Base-by-base conservation (phyloP, 2,888 invertebrate genomes). In the Troides aeacus region DNA sequence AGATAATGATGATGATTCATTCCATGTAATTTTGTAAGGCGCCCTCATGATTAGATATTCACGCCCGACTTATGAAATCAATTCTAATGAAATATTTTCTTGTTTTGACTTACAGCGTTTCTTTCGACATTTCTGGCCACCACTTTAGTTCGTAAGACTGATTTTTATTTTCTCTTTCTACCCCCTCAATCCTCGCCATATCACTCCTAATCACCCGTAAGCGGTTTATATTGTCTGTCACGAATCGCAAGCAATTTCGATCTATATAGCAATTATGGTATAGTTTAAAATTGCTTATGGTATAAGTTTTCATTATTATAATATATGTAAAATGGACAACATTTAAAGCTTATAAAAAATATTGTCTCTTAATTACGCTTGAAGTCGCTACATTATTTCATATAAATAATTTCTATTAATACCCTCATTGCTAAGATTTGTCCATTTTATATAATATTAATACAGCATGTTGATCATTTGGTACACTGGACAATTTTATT, bases 61-160 rank as follows among this genome's bases (percentile, higher is more conserved):
- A 46, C 15, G 46, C 46, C 15, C 46, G 46, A 46, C 46, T 46
- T 46, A 46, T 46, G 15, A 46, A 66, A 50, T 42, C 3, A 42
- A 70, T 69, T 77, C 73, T 80, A 79, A 79, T 75, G 56, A 68
- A 73, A 70, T 74, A 69, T 70, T 73, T 77, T 78, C 81, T 82
- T 80, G 80, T 84, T 82, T 85, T 87, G 81, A 84, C 83, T 92
- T 92, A 79, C 91, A 92, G 92, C 88, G 82, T 93, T 92, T 92
- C 90, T 93, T 82, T 91, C 93, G 73, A 88, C 92, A 84, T 93
- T 89, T 92, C 89, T 92, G 92, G 89, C 93, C 83, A 91, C 91
- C 77, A 86, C 92, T 82, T 87, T 93, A 91, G 90, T 92, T 90
- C 93, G 93, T 93, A 93, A 92, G 93, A 90, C 75, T 82, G 79